Percentiles rank a stretch among this genome's conserved stretches.
phyloP scores from a whole-genome alignment of 2,113 vertebrate species.

The Pangasianodon gigas region DNA sequence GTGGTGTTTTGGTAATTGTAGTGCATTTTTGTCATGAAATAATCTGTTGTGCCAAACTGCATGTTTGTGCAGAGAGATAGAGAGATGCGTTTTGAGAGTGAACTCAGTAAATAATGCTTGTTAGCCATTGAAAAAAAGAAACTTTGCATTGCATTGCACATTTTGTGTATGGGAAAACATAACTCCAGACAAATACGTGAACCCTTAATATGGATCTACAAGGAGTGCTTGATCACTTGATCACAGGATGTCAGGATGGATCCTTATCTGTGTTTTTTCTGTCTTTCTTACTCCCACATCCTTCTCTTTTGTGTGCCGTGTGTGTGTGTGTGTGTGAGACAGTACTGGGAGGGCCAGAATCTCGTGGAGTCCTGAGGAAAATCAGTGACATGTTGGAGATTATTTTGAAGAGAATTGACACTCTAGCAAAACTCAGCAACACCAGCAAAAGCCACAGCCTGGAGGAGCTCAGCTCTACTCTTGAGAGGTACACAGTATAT shows the following conservation, averaged over 20 bases:
- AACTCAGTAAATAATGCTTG: neutral
- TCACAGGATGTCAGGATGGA: neutral
- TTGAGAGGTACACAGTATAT: slow-evolving; percentile 79
- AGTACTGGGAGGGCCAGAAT: slow-evolving; percentile 86
- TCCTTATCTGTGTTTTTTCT: neutral
- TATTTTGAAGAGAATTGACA: slow-evolving; percentile 89
- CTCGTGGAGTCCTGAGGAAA: slow-evolving; percentile 86
- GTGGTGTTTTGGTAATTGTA: neutral
- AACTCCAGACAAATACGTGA: neutral
- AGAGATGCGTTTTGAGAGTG: neutral
- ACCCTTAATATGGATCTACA: neutral
- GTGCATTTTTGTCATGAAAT: neutral
- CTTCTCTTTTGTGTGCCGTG: neutral
- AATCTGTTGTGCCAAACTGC: neutral
- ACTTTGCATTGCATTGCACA: neutral
- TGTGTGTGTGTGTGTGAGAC: slow-evolving; percentile 33
- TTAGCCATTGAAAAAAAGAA: neutral
- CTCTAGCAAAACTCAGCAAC: slow-evolving; percentile 86
- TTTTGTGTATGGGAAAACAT: neutral
- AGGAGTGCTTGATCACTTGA: neutral
- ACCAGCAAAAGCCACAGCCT: slow-evolving; percentile 79
- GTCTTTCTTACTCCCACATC: neutral
- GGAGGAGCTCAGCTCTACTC: slow-evolving; percentile 75
- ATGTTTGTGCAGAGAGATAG: neutral
- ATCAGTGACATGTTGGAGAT: slow-evolving; percentile 97